A percentile compares a stretch with the other conserved stretches of the same genome.
Evolutionary conservation across 2,888 invertebrate species (phyloP).

Genomic region (Conops quadrifasciatus): DNA sequence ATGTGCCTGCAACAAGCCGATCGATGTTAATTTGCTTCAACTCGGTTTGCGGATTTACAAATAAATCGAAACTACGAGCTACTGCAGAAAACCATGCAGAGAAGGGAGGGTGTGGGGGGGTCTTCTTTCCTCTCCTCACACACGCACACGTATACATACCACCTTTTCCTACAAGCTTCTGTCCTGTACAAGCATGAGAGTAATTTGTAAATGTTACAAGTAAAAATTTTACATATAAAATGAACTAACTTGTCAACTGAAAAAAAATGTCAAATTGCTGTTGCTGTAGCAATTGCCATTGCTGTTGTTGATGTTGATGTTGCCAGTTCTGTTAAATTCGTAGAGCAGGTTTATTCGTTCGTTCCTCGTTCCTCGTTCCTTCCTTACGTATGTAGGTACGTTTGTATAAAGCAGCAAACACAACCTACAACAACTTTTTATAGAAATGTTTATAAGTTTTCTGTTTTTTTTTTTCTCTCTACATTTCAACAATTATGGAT

Average conservation of each 20-base stretch:
- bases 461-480: background rate
- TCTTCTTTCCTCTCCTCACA: constrained; percentile 1
- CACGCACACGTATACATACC: background rate
- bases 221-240: constrained; percentile 27
- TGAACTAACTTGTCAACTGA: constrained; percentile 44
- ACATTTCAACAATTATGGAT: background rate
- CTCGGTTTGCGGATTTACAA: constrained; percentile 47
- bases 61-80: too few relatives aligned
- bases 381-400: too few relatives aligned
- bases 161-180: background rate
- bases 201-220: constrained; percentile 25
- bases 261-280: constrained; percentile 41
- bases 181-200: constrained; percentile 36
- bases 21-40: constrained; percentile 63
- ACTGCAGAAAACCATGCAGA: too few relatives aligned
- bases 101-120: too few relatives aligned
- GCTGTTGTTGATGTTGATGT: too few relatives aligned
- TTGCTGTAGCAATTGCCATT: background rate
- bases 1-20: constrained; percentile 49
- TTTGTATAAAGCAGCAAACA: background rate
- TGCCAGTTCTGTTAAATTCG: too few relatives aligned
- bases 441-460: too few relatives aligned
- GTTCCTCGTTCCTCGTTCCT: background rate
- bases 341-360: background rate
- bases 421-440: too few relatives aligned